A percentile compares a stretch with the other conserved stretches of the same genome.
Conservation (phyloP, 2,888 invertebrate genomes). For the Conops quadrifasciatus region DNA sequence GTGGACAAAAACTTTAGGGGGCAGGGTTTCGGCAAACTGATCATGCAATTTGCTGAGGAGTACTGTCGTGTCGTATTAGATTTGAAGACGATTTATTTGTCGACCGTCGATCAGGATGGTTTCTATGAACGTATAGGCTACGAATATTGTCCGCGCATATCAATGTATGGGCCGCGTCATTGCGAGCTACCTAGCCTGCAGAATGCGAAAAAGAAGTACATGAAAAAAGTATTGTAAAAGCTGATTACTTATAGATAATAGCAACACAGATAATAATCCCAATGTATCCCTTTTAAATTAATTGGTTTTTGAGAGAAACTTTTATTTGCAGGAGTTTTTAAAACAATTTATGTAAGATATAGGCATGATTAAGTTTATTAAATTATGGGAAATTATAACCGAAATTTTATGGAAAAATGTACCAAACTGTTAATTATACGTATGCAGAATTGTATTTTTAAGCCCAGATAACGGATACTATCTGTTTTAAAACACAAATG, state of each 20-base stretch:
- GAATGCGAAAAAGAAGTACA: constrained; percentile 63
- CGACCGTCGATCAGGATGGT: constrained; percentile 77
- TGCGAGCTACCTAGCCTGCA: constrained; percentile 63
- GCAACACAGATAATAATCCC: not conserved
- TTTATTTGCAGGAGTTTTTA: no score
- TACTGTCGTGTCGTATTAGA: constrained; percentile 73
- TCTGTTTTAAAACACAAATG: no score
- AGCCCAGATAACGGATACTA: no score
- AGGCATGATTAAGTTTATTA: no score
- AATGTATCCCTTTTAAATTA: not conserved
- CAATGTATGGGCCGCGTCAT: constrained; percentile 71
- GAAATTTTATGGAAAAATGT: no score
- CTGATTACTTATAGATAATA: constrained; percentile 48
- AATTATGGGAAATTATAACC: no score
- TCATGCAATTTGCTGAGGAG: constrained; percentile 79
- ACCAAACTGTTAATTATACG: no score
- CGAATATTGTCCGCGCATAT: constrained; percentile 73
- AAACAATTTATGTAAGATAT: no score
- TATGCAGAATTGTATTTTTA: no score
- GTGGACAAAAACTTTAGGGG: constrained; percentile 77
- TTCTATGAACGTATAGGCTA: constrained; percentile 82
- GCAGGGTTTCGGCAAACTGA: constrained; percentile 77
- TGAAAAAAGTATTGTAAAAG: constrained; percentile 64
- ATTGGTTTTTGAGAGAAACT: no score
- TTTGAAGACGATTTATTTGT: constrained; percentile 73